Evolutionary conservation across 2,888 invertebrate species (phyloP).

Genomic region (Pyrrhia umbra): DNA sequence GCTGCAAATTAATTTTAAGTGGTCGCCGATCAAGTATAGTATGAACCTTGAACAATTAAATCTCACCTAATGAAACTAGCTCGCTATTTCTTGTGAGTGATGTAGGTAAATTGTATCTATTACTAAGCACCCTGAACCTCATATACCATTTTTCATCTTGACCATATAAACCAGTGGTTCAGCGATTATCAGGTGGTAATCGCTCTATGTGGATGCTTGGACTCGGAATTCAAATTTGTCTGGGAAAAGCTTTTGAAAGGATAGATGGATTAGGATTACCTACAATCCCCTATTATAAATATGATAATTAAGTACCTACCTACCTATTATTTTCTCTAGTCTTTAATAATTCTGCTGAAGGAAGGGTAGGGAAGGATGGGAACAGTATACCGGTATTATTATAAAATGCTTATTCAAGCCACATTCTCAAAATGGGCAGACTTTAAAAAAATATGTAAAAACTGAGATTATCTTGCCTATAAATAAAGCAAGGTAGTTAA

Average conservation of each 20-base stretch:
- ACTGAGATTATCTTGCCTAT: slow-evolving; percentile 37
- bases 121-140: no score
- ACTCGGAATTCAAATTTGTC: no score
- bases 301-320: no score
- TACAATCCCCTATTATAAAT: no score
- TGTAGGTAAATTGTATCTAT: background rate
- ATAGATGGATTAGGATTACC: no score
- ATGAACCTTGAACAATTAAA: slow-evolving; percentile 2
- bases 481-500: slow-evolving; percentile 42
- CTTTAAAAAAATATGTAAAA: slow-evolving; percentile 7
- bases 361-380: no score
- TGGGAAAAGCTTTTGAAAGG: no score
- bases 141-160: no score
- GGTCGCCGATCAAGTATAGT: background rate
- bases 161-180: no score
- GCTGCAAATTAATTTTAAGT: slow-evolving; percentile 11
- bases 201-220: no score
- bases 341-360: background rate
- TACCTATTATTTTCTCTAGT: background rate
- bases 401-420: background rate
- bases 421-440: slow-evolving; percentile 22
- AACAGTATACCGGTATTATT: no score
- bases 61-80: background rate
- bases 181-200: no score
- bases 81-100: background rate